Percentiles rank a stretch among this genome's conserved stretches.
phyloP scores from a whole-genome alignment of 2,113 vertebrate genomes.

The Siniperca chuatsi region DNA sequence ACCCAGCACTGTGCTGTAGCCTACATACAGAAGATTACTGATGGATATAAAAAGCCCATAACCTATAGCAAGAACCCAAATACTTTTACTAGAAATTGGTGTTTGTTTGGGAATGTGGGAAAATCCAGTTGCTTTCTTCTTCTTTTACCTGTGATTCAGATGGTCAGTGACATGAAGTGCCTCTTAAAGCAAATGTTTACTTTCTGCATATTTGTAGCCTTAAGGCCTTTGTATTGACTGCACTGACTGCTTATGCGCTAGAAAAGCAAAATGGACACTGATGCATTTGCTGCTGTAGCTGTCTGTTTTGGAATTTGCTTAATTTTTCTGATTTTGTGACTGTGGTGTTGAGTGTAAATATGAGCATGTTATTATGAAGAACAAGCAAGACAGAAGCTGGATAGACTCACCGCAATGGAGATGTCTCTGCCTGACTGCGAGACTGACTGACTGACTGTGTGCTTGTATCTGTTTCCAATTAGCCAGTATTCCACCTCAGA shows the following conservation, averaged over 20 bases:
- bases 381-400: conserved; percentile 1
- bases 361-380: neutral
- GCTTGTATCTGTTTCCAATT: conserved; percentile 74
- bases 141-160: neutral
- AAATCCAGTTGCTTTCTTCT: neutral
- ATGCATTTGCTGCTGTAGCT: neutral
- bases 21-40: conserved; percentile 56
- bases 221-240: neutral
- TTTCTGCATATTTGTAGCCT: neutral
- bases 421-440: conserved; percentile 41
- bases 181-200: neutral
- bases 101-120: conserved; percentile 8
- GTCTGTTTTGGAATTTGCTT: neutral
- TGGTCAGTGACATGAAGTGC: conserved; percentile 22
- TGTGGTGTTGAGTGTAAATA: neutral
- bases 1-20: conserved; percentile 51
- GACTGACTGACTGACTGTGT: conserved; percentile 6
- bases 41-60: conserved; percentile 35
- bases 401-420: conserved; percentile 35
- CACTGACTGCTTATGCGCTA: neutral
- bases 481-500: conserved; percentile 57
- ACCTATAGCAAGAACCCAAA: conserved; percentile 43
- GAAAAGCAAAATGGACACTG: neutral
- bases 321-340: no score
- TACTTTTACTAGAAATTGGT: conserved; percentile 26